Conservation (phyloP, 2,888 invertebrate species). For the Toxonevra muliebris region DNA sequence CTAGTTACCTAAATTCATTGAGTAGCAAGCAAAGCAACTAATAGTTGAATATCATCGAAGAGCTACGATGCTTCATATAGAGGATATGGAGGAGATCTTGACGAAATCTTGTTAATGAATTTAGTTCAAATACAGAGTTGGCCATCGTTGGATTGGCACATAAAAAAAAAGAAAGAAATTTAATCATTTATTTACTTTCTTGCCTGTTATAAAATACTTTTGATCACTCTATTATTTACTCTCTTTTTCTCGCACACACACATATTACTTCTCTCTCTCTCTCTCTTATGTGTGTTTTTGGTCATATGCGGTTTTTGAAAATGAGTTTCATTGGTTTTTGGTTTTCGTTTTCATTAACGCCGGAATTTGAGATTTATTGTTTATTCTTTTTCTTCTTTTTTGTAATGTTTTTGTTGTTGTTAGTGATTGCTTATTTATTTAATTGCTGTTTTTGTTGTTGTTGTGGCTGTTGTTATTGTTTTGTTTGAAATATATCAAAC, state of each 20-base stretch:
- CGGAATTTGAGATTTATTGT: neutral
- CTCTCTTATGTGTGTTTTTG: no score
- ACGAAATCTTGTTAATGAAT: conserved; percentile 58
- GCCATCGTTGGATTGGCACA: neutral
- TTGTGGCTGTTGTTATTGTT: conserved; percentile 12
- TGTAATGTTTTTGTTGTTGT: neutral
- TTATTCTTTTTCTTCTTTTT: neutral
- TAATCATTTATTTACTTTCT: no score
- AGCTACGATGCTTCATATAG: no score
- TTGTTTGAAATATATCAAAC: neutral
- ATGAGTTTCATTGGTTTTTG: conserved; percentile 21
- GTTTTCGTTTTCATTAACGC: conserved; percentile 23
- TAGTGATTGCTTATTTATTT: conserved; percentile 14
- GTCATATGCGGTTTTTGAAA: no score
- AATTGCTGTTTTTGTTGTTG: conserved; percentile 19
- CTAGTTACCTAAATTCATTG: conserved; percentile 42
- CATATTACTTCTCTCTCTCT: no score
- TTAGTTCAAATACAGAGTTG: conserved; percentile 39
- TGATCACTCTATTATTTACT: no score
- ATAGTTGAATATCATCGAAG: no score
- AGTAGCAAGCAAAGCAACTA: conserved; percentile 29
- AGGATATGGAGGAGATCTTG: conserved; percentile 38
- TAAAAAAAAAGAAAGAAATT: no score
- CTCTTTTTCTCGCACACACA: no score
- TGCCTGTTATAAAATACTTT: no score